Conservation (phyloP, 2,888 invertebrate species). For the Coenonympha glycerion region DNA sequence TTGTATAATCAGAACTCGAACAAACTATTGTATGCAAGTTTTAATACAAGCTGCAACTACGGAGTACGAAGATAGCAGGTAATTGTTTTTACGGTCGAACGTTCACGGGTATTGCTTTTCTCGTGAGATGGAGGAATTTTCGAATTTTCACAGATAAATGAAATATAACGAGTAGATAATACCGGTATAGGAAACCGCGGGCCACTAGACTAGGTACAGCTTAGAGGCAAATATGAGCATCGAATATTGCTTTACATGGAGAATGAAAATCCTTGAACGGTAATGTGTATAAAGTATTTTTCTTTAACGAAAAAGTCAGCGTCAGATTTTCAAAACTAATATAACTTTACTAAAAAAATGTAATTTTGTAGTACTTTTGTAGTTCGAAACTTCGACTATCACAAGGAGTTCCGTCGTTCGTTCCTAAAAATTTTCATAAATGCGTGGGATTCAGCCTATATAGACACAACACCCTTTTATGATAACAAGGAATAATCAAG, state of each 20-base stretch:
- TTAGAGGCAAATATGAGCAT: not conserved
- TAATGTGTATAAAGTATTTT: not conserved
- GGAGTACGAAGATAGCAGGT: constrained; percentile 9
- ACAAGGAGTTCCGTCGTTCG: no score
- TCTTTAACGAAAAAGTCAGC: not conserved
- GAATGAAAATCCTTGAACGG: not conserved
- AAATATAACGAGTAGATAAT: no score
- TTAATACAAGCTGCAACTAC: not conserved
- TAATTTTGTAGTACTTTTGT: no score
- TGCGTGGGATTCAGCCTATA: no score
- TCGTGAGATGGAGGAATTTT: constrained; percentile 22
- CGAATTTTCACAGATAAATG: constrained; percentile 24
- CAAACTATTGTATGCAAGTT: not conserved
- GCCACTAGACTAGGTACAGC: not conserved
- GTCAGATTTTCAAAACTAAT: no score
- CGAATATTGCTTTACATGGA: not conserved
- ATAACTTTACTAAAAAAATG: no score
- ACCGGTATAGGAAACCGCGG: not conserved
- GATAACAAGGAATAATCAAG: no score
- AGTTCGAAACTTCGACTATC: no score
- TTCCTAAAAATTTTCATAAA: no score
- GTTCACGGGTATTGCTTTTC: constrained; percentile 15
- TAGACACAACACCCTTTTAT: no score
- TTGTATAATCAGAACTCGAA: not conserved
- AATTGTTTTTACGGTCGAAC: constrained; percentile 15